Base-by-base conservation (phyloP, 1,140 invertebrate genomes). In the Contarinia nasturtii region DNA sequence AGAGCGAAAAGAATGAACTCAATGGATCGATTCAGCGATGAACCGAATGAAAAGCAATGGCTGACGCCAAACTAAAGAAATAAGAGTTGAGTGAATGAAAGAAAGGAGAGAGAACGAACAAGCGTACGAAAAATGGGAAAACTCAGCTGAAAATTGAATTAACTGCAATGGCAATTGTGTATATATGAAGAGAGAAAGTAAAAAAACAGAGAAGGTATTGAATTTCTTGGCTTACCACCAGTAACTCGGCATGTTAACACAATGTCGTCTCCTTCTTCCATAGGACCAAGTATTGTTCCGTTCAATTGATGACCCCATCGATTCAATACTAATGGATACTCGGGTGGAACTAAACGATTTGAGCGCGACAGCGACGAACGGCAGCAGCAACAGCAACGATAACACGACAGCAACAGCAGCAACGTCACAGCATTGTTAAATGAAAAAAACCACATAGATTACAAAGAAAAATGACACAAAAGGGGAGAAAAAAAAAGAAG, bases 321-420 rank as follows among this genome's bases (percentile, higher is more conserved):
- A 65, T 88, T 82, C 53, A 86, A 70, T 55, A 92, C 85, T 48
- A 82, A 76, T 27, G 86, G 84, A 57, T 81, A 76, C 55, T 86
- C 82, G 3, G 86, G 86, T 50, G 84, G 83, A 55, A 90, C 86
- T 90, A 74, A 12, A 27, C 27, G 27, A 27, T 27, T 27, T 27
- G 10, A 27, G 27, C 27, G 27, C 27, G 10, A 10, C 27, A 27
- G 3, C 27, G 27, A 27, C 27, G 27, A 27, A 27, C 27, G 27
- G 27, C 27, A 27, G 27, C 27, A 27, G 10, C 27, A 27, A 10
- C 27, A 27, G 3, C 27, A 27, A 27, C 10, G 27, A 10, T 10
- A 27, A 10, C 27, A 27, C 27, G 27, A 10, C 27, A 27, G 27
- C 27, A 10, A 27, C 27, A 10, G 27, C 4, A 27, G 27, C 27